phyloP scores from a whole-genome alignment of 2,888 invertebrate species.

The Sipha maydis region DNA sequence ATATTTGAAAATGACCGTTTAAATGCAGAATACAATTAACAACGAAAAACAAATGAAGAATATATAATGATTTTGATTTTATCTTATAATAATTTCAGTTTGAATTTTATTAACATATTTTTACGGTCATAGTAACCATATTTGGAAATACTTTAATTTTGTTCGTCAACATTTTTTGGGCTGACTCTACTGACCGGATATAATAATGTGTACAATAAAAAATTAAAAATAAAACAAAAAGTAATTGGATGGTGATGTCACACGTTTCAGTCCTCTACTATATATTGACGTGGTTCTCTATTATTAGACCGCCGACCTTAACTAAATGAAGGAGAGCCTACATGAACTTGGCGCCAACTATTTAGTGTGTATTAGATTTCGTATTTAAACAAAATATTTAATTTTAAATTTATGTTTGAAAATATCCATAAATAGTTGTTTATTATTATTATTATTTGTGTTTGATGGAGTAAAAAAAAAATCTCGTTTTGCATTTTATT shows the following conservation, averaged over 20 bases:
- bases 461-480: neutral
- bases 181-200: slow-evolving; percentile 4
- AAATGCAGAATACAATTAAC: too few species aligned
- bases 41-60: neutral
- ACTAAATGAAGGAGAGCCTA: slow-evolving; percentile 24
- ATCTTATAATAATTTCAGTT: neutral
- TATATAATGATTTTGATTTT: neutral
- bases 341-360: slow-evolving; percentile 53
- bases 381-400: slow-evolving; percentile 14
- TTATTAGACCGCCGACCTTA: slow-evolving; percentile 54
- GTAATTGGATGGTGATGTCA: slow-evolving; percentile 57
- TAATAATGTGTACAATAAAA: neutral
- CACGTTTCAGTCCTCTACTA: slow-evolving; percentile 27
- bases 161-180: neutral
- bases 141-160: neutral
- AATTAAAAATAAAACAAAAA: slow-evolving; percentile 59
- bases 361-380: slow-evolving; percentile 23
- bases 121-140: neutral
- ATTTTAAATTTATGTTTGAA: neutral
- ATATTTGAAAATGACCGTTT: too few species aligned
- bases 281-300: slow-evolving; percentile 49
- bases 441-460: neutral
- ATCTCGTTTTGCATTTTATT: slow-evolving; percentile 21
- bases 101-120: neutral
- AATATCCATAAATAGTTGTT: neutral